Evolutionary conservation across 2,113 vertebrate species (phyloP).

Genomic region (Romanogobio albipinnatus): DNA sequence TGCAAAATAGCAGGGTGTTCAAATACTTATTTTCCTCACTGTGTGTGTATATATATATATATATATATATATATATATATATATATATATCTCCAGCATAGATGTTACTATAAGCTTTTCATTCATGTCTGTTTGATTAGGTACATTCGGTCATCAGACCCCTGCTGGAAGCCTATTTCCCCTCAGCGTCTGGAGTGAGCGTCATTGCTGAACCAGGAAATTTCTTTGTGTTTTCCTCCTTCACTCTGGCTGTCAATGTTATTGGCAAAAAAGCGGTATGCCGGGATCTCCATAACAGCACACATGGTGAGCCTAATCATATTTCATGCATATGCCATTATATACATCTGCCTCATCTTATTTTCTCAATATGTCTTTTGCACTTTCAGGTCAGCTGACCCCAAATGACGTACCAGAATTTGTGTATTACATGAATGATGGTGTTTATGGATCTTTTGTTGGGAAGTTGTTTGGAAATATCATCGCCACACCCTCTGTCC

Average conservation of each 20-base stretch:
- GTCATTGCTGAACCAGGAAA: slow-evolving; percentile 91
- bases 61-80: too few relatives aligned
- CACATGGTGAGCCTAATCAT: slow-evolving; percentile 74
- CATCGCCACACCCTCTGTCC: slow-evolving; percentile 78
- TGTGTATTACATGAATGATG: slow-evolving; percentile 95
- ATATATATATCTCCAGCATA: not conserved
- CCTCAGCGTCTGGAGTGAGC: slow-evolving; percentile 85
- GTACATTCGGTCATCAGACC: slow-evolving; percentile 86
- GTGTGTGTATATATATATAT: too few relatives aligned
- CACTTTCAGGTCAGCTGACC: slow-evolving; percentile 77
- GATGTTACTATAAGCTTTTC: not conserved
- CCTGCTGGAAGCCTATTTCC: slow-evolving; percentile 90
- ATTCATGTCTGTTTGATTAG: slow-evolving; percentile 65
- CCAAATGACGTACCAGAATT: slow-evolving; percentile 83
- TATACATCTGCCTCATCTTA: slow-evolving; percentile 34
- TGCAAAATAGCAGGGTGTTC: too few relatives aligned
- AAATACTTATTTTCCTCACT: too few relatives aligned
- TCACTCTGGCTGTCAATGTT: slow-evolving; percentile 91
- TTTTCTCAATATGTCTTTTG: slow-evolving; percentile 33
- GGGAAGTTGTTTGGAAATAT: slow-evolving; percentile 84
- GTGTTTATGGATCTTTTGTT: slow-evolving; percentile 96
- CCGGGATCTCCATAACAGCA: slow-evolving; percentile 78
- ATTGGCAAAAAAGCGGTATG: slow-evolving; percentile 87
- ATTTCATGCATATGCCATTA: not conserved
- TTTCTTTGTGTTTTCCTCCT: slow-evolving; percentile 93